Base-by-base conservation (phyloP, 1,140 invertebrate genomes). In the Contarinia nasturtii region DNA sequence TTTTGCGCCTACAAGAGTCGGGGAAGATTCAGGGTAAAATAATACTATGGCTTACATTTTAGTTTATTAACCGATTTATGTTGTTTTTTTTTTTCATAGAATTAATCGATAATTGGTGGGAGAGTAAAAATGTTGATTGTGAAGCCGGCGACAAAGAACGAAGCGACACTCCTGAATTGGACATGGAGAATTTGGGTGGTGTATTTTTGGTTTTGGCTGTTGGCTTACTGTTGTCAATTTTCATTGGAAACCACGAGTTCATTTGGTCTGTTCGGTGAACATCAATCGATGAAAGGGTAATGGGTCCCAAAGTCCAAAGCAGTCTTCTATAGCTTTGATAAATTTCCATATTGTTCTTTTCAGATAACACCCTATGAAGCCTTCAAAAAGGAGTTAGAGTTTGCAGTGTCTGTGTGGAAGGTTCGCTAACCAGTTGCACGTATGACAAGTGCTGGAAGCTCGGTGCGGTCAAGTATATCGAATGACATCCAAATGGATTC, bases 191-290 rank as follows among this genome's bases (percentile, higher is more conserved):
- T 53, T 77, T 83, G 2, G 79, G 79, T 50, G 81, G 80, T 45
- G 79, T 84, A 19, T 84, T 82, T 57, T 66, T 82, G 2, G 77
- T 82, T 0, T 60, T 83, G 5, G 67, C 76, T 0, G 62, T 66
- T 4, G 75, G 75, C 0, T 66, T 79, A 42, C 54, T 65, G 1
- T 65, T 76, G 10, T 76, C 80, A 0, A 68, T 78, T 18, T 52
- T 79, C 3, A 71, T 86, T 48, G 77, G 76, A 0, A 65, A 82
- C 10, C 66, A 76, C 7, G 88, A 92, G 64, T 90, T 89, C 54
- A 57, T 87, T 1, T 82, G 84, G 78, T 83, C 88, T 55, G 75
- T 86, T 11, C 69, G 78, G 50, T 77, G 85, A 59, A 72, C 86
- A 18, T 80, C 84, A 1, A 69, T 82, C 12, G 74, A 77, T 49